Evolutionary conservation across 2,888 invertebrate species (phyloP).

Genomic region (Ethmia dodecea): DNA sequence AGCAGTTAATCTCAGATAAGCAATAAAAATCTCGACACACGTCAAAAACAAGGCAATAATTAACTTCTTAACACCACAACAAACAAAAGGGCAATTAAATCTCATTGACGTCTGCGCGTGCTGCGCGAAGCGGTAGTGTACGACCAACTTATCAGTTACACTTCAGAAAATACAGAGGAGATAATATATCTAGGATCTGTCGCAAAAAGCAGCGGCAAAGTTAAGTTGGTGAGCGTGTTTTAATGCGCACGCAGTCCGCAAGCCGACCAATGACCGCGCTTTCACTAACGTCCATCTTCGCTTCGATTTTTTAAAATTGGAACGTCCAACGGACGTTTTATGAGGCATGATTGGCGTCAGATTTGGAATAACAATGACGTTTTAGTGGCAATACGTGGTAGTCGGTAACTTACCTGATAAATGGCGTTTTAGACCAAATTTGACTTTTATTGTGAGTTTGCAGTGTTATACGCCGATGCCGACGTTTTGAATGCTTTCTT

Average conservation of each 20-base stretch:
- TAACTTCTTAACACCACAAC: conserved; percentile 19
- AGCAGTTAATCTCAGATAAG: background rate
- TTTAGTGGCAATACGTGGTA: too few relatives aligned
- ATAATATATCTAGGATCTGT: conserved; percentile 18
- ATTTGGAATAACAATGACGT: background rate
- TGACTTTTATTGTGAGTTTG: too few relatives aligned
- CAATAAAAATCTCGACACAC: conserved; percentile 5
- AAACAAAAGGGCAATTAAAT: conserved; percentile 66
- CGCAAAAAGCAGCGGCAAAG: conserved; percentile 4
- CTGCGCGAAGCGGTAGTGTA: conserved; percentile 57
- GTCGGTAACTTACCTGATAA: too few relatives aligned
- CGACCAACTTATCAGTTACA: conserved; percentile 30
- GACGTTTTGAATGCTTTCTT: too few relatives aligned
- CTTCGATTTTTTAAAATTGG: conserved; percentile 44
- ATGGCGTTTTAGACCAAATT: too few relatives aligned
- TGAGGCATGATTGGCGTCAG: conserved; percentile 23
- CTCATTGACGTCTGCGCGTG: conserved; percentile 56
- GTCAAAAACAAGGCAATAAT: conserved; percentile 21
- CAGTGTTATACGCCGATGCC: too few relatives aligned
- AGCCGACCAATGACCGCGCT: conserved; percentile 74
- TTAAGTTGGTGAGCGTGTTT: conserved; percentile 44
- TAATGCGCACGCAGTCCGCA: conserved; percentile 58
- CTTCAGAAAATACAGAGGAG: conserved; percentile 9
- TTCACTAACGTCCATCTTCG: conserved; percentile 67
- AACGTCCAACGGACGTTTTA: conserved; percentile 40